Evolutionary conservation across 2,797 vertebrate genomes (phyloP).

Genomic region (Poeciliopsis gracilis): DNA sequence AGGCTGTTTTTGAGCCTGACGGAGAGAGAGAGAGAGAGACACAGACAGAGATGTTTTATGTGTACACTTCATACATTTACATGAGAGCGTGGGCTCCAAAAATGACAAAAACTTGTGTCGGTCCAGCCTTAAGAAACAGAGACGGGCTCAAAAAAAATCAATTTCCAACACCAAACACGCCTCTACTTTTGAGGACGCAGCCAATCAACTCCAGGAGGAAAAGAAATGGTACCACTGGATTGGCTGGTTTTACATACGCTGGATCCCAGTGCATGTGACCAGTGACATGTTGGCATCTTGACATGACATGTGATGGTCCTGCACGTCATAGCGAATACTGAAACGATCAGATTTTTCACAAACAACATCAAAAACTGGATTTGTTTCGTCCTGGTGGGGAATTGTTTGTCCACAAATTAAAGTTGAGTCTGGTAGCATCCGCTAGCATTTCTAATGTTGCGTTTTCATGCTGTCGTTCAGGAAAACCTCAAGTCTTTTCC

Average conservation of each 20-base stretch:
- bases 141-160: background rate
- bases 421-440: background rate
- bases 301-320: background rate
- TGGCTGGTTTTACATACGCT: background rate
- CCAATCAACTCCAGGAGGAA: background rate
- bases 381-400: background rate
- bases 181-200: background rate
- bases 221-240: background rate
- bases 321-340: background rate
- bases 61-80: conserved; percentile 35
- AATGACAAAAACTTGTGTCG: conserved; percentile 47
- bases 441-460: no score
- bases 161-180: background rate
- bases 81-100: conserved; percentile 21
- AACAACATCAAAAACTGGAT: background rate
- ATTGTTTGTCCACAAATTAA: no score
- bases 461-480: background rate
- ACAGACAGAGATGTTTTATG: conserved; percentile 28
- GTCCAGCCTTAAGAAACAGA: conserved; percentile 16
- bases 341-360: background rate
- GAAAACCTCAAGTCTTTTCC: background rate
- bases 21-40: conserved; percentile 1
- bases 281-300: background rate
- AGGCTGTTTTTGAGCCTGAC: conserved; percentile 31
- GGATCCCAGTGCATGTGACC: background rate